Conservation (phyloP, 2,113 vertebrate genomes). For the Calidris pugnax region DNA sequence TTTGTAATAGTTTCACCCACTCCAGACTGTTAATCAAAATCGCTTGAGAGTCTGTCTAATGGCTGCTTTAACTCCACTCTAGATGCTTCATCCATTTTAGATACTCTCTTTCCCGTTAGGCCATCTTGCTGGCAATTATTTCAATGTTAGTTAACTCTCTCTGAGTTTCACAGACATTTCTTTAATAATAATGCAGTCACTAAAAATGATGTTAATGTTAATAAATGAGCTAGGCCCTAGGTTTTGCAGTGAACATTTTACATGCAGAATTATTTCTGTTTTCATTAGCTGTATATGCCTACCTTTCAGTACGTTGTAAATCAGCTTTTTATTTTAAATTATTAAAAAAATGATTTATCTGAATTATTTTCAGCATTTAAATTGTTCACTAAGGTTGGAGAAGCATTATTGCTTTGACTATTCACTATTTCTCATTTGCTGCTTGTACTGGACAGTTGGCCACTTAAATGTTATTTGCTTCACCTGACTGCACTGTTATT, state of each 20-base stretch:
- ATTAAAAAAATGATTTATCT: background rate
- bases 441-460: background rate
- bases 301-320: background rate
- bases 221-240: background rate
- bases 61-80: background rate
- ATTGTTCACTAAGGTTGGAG: background rate
- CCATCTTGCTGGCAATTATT: background rate
- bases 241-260: background rate
- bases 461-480: background rate
- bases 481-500: background rate
- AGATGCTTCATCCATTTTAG: background rate
- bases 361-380: background rate
- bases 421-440: background rate
- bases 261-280: background rate
- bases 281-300: background rate
- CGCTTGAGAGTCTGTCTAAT: background rate
- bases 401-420: background rate
- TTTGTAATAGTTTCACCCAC: background rate
- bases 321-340: background rate
- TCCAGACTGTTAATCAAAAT: conserved; percentile 1
- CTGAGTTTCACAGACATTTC: background rate
- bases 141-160: background rate
- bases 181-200: background rate
- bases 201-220: background rate
- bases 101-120: background rate